These are phyloP conservation scores for Trachelus troglodyta DNA, from an alignment of 2,888 invertebrate species.

Conservation along the genomic window DNA sequence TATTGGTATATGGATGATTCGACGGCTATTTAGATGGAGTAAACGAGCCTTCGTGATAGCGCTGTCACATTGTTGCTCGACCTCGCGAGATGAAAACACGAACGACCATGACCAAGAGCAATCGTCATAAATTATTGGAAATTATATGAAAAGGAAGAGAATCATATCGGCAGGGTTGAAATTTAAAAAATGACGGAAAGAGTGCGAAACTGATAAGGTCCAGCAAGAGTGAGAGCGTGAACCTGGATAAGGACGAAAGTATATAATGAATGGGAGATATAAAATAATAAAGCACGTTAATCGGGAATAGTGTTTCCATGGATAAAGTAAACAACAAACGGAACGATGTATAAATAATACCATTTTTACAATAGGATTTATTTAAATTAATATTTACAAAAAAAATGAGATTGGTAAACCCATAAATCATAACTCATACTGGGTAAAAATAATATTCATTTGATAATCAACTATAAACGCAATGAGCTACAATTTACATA, in stretches of 20 bases:
- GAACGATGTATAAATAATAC: constrained; percentile 48
- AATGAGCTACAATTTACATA: constrained; percentile 8
- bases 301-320: neutral
- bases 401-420: constrained; percentile 51
- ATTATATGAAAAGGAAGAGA: neutral
- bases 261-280: neutral
- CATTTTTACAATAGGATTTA: constrained; percentile 60
- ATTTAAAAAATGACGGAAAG: neutral
- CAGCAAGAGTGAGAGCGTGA: neutral
- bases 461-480: neutral
- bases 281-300: constrained; percentile 17
- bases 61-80: neutral
- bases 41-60: neutral
- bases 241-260: neutral
- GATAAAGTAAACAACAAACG: constrained; percentile 7
- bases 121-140: neutral
- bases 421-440: constrained; percentile 39
- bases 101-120: neutral
- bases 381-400: constrained; percentile 62
- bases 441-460: constrained; percentile 38
- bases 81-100: neutral
- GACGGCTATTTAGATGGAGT: neutral
- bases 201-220: neutral
- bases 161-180: neutral
- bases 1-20: neutral